These are phyloP conservation scores for Pluvianellus socialis DNA, from an alignment of 2,113 vertebrate species.

Conservation along the genomic window DNA sequence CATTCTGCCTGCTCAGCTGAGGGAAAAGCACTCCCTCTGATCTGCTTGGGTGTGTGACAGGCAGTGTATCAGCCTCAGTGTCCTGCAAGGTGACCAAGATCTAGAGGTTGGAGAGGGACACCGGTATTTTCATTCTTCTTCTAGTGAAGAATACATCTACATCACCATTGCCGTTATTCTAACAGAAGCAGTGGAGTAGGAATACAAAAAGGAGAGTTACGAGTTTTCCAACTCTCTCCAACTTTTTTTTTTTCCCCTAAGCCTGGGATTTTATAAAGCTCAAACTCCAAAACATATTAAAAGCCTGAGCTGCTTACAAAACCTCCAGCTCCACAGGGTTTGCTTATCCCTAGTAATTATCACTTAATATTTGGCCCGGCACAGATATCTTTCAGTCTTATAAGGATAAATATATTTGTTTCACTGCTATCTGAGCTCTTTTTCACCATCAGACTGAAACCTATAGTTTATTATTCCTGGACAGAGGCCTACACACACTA, in stretches of 20 bases:
- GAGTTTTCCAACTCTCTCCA: neutral
- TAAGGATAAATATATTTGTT: conserved; percentile 65
- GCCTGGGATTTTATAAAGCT: conserved; percentile 35
- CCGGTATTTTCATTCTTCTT: neutral
- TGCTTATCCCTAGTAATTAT: conserved; percentile 68
- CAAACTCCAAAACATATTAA: conserved; percentile 23
- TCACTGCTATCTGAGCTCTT: conserved; percentile 63
- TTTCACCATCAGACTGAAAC: conserved; percentile 34
- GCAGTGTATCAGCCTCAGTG: neutral
- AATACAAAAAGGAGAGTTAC: neutral
- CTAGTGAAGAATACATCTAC: neutral
- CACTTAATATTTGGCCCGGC: conserved; percentile 67
- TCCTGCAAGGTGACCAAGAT: neutral
- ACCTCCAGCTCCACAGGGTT: conserved; percentile 52
- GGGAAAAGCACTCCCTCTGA: neutral
- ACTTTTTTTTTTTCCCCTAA: neutral
- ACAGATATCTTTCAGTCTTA: conserved; percentile 57
- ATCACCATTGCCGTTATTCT: neutral
- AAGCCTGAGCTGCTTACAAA: conserved; percentile 52
- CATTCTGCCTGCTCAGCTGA: neutral
- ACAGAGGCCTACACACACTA: conserved; percentile 55
- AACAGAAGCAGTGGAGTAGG: neutral
- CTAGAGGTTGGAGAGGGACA: neutral
- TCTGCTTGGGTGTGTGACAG: neutral
- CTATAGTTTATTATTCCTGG: conserved; percentile 68